Evolutionary conservation across 2,113 vertebrate species (phyloP).

Genomic region (Pampusana beccarii): DNA sequence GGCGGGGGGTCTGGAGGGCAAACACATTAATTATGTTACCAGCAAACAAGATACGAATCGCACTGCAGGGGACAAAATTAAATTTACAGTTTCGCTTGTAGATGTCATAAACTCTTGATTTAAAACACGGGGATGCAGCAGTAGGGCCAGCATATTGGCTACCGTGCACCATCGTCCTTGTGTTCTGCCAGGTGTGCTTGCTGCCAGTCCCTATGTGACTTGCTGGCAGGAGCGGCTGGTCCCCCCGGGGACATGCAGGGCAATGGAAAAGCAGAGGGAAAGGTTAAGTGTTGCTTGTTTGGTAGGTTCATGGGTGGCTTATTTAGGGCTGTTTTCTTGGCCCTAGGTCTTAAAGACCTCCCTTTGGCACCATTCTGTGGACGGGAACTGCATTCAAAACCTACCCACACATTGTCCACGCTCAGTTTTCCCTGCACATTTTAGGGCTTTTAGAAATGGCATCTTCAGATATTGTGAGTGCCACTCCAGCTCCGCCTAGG

Average conservation of each 20-base stretch:
- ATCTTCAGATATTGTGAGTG: not conserved
- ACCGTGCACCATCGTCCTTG: not conserved
- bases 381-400: not conserved
- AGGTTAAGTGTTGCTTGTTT: not conserved
- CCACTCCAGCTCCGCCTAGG: not conserved
- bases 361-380: not conserved
- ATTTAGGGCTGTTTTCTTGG: not conserved
- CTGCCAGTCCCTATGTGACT: not conserved
- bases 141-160: constrained; percentile 26
- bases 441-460: not conserved
- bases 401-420: fast-evolving
- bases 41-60: constrained; percentile 77
- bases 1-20: constrained; percentile 75
- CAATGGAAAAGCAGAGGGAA: not conserved
- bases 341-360: not conserved
- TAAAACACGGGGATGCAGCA: constrained; percentile 70
- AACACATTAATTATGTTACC: constrained; percentile 79
- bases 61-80: constrained; percentile 81
- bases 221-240: not conserved
- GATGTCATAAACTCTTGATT: constrained; percentile 83
- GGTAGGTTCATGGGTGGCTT: not conserved
- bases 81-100: constrained; percentile 82
- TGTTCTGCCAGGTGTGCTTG: not conserved
- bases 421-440: not conserved
- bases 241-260: not conserved